A percentile compares a stretch with the other conserved stretches of the same genome.
These are phyloP conservation scores for Mastigias papua DNA, from an alignment of 30 jellyfish, hydroid and myxozoan genomes.

Conservation along the genomic window DNA sequence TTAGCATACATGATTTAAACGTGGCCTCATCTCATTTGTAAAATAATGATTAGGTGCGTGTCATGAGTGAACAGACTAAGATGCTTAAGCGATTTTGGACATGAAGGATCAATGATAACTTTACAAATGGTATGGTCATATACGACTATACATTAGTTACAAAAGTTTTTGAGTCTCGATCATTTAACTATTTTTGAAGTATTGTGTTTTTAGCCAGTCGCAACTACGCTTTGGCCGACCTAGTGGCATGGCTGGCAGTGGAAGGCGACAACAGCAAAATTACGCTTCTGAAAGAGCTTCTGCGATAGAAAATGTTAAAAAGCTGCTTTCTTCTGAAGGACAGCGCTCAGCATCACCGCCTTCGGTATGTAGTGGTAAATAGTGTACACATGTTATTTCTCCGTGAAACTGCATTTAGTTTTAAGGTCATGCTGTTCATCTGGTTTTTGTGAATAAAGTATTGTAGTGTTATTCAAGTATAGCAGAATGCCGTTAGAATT, in stretches of 20 bases:
- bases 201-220: background rate
- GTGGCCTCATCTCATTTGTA: no score
- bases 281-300: slow-evolving; percentile 32
- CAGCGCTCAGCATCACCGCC: slow-evolving; percentile 46
- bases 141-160: no score
- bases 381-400: no score
- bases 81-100: background rate
- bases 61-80: no score
- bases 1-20: no score
- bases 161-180: background rate
- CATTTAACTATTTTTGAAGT: background rate
- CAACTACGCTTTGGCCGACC: slow-evolving; percentile 54
- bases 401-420: background rate
- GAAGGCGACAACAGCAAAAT: slow-evolving; percentile 20
- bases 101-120: no score
- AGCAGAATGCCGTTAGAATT: background rate
- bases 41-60: no score
- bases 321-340: slow-evolving; percentile 28
- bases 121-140: no score
- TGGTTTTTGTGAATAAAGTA: background rate
- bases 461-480: background rate
- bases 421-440: background rate
- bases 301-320: slow-evolving; percentile 37
- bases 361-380: slow-evolving; percentile 10
- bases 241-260: background rate